Percentiles rank a stretch among this genome's conserved stretches.
Evolutionary conservation across 2,888 invertebrate species (phyloP).

Genomic region (Machimus rusticus): DNA sequence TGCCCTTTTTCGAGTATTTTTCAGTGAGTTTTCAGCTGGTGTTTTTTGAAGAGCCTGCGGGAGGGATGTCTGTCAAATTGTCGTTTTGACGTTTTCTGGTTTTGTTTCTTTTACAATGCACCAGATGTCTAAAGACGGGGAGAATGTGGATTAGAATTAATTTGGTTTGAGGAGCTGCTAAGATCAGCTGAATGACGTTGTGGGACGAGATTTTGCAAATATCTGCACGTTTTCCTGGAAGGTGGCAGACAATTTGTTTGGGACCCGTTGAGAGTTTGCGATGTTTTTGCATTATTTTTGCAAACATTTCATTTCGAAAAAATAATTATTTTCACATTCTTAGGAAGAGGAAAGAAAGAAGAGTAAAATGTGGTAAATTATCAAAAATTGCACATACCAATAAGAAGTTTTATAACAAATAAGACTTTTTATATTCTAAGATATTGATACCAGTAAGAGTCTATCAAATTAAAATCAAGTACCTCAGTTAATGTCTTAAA

Average conservation of each 20-base stretch:
- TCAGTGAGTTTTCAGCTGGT: background rate
- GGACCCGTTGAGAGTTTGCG: background rate
- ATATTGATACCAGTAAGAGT: no score
- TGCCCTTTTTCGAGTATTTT: background rate
- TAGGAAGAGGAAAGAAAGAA: no score
- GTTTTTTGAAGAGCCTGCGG: background rate
- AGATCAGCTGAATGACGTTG: background rate
- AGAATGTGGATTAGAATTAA: background rate
- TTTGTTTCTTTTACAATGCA: background rate
- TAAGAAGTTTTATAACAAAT: no score
- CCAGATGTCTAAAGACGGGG: background rate
- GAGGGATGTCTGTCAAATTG: background rate
- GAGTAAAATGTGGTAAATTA: no score
- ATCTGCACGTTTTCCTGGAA: background rate
- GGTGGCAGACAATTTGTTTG: background rate
- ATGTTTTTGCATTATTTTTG: no score
- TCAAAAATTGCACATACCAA: no score
- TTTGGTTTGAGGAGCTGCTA: background rate
- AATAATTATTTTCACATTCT: no score
- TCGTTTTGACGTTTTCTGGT: background rate
- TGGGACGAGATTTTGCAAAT: background rate
- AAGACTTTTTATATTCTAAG: no score
- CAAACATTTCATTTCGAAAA: background rate
- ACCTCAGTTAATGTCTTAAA: no score
- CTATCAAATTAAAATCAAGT: no score